Evolutionary conservation across 2,113 vertebrate genomes (phyloP), one percentile per base, ranked within the genome.

Genomic region (Peucedramus taeniatus): DNA sequence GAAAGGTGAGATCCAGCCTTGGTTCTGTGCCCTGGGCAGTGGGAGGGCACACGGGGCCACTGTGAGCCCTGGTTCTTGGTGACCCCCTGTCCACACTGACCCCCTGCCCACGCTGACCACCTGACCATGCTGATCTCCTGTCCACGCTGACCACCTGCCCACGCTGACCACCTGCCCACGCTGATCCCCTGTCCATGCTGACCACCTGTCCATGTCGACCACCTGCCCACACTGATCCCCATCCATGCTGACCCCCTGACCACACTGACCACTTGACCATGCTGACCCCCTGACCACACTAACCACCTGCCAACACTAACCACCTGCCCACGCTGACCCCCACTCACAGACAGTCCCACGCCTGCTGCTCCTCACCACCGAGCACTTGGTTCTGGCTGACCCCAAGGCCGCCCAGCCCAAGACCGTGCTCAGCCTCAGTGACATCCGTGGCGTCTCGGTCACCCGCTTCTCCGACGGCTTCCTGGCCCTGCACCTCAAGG

Each of bases 341-440:
- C 13, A 1, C 74, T 65, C 6, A 0, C 90, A 98, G 98, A 95
- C 82, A 2, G 97, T 96, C 18, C 89, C 97, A 6, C 96, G 96
- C 71, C 95, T 98, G 91, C 83, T 98, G 70, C 95, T 98, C 63
- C 92, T 98, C 53, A 98, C 98, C 69, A 98, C 96, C 37, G 81
- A 93, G 42, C 98, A 97, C 80, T 66, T 98, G 78, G 94, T 98
- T 83, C 94, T 98, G 91, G 94, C 96, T 5, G 97, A 98, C 42
- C 30, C 95, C 84, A 98, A 98, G 91, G 97, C 96, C 0, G 96
- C 94, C 31, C 97, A 98, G 86, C 91, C 97, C 93, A 98, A 98
- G 85, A 94, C 42, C 4, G 92, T 97, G 76, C 90, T 98, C 69
- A 96, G 74, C 40, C 81, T 98, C 88, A 42, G 94, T 1, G 97